Evolutionary conservation across 1,140 invertebrate species (phyloP), one percentile per base, ranked within the genome.

Genomic region (Drosophila pseudoananassae): DNA sequence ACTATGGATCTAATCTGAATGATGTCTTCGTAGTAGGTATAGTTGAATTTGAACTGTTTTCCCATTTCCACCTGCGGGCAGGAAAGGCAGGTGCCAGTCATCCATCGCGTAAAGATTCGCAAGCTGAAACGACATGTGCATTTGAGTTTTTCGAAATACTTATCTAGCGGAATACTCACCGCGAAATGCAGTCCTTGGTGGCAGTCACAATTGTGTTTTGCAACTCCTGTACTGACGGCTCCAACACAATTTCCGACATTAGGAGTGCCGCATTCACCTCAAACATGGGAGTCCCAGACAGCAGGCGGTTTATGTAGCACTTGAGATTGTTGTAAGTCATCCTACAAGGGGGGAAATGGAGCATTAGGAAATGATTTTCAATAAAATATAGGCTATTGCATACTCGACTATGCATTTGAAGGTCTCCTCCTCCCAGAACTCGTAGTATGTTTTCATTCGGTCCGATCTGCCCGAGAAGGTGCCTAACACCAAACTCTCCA

Each of bases 41-140:
- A 94, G 85, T 95, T 83, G 90, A 92, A 93, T 91, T 94, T 92
- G 89, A 94, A 92, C 45, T 94, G 94, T 2, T 92, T 92, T 0
- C 94, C 80, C 45, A 92, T 81, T 79, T 56, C 88, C 14, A 90
- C 57, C 90, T 87, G 64, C 33, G 94, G 92, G 66, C 95, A 96
- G 29, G 95, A 93, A 0, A 96, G 84, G 90, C 97, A 98, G 9
- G 95, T 96, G n/a, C 95, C 94, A 65, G 95, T 93, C 95, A 97
- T 96, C 97, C 97, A 98, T 7, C 97, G 94, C 0, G 95, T 93
- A 91, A 98, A 97, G 5, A 92, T 76, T 83, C 96, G 96, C 3
- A 97, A 90, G 69, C 95, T 95, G 43, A 29, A 31, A 29, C 46
- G 9, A 8, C 6, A 45, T 15, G 7, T 17, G 7, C 40, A 17